Base-by-base conservation (phyloP, 2,888 invertebrate genomes). In the Orgyia antiqua region DNA sequence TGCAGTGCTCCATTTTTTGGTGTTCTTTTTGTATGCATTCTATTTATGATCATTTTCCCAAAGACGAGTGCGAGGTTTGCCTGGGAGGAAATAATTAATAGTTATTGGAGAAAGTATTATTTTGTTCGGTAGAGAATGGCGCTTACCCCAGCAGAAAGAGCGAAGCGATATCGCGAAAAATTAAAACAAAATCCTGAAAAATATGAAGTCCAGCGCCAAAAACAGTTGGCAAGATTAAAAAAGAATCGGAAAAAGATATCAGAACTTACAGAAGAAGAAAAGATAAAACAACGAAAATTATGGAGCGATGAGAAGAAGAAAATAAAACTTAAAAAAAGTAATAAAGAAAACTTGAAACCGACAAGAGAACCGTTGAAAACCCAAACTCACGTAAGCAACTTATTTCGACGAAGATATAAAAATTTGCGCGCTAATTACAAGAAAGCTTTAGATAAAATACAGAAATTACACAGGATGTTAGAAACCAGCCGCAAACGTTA, bases 151-250 rank as follows among this genome's bases (percentile, higher is more conserved):
- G 30, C 30, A 15, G 25, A 31, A 25, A 11, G 24, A 5, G 17
- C 24, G 9, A 24, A 31, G 18, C 15, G 25, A 18, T 31, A 31
- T 12, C 8, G 30, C n/a, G 19, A 31, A 24, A 24, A 24, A 10
- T 11, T 31, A 24, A 31, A 31, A 25, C 9, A 23, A 25, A 18
- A 31, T 31, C 30, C 30, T 10, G 24, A 15, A 15, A 31, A 31
- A 25, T 25, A 24, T 25, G 24, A 24, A 31, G 9, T 18, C 10
- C 23, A 24, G 13, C 10, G 9, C 10, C 15, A 31, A 31, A 24
- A 25, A 17, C 12, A 24, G 25, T 21, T 24, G 9, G 10, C 20
- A 31, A 23, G 24, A 15, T 6, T 15, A 6, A 15, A 15, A 6
- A 15, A 15, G 6, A 15, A 6, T 3, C 15, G 6, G 6, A 15